Percentiles rank a stretch among this genome's conserved stretches.
These are phyloP conservation scores for Vulpes ferrilata DNA, from an alignment of 2,113 vertebrate genomes.

Conservation along the genomic window DNA sequence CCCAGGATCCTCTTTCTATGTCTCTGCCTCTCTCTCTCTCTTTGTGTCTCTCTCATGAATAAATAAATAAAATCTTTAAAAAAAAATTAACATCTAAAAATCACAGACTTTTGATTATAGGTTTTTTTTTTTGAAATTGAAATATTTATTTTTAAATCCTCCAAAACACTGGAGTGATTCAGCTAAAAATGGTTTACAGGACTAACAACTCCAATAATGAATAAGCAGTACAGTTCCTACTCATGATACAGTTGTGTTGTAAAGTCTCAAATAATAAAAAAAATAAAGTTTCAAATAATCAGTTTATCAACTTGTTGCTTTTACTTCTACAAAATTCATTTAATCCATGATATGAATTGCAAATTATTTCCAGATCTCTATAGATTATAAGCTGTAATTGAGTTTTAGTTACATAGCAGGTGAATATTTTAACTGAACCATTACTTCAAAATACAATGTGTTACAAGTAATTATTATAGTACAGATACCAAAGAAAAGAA, in stretches of 20 bases:
- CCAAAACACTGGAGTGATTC: conserved; percentile 87
- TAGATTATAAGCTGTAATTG: conserved; percentile 86
- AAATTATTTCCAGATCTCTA: conserved; percentile 89
- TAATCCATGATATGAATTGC: conserved; percentile 90
- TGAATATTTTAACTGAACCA: conserved; percentile 86
- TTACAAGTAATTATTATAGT: conserved; percentile 87
- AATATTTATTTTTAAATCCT: conserved; percentile 93
- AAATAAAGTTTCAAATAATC: conserved; percentile 86
- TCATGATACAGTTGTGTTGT: conserved; percentile 86
- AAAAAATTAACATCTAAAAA: neutral
- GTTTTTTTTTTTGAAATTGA: conserved; percentile 85
- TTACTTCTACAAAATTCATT: conserved; percentile 93
- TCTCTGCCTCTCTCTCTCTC: too few species aligned
- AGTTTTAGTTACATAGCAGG: conserved; percentile 87
- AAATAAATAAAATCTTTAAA: too few species aligned
- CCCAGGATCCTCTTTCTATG: too few species aligned
- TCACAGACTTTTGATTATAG: neutral
- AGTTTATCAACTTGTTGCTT: conserved; percentile 91
- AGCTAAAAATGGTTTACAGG: conserved; percentile 91
- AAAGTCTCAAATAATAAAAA: conserved; percentile 89
- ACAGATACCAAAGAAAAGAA: conserved; percentile 88
- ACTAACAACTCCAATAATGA: conserved; percentile 86
- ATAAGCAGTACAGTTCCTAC: conserved; percentile 85
- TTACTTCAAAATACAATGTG: conserved; percentile 88
- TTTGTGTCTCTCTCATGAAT: too few species aligned